A percentile compares a stretch with the other conserved stretches of the same genome.
Conservation (phyloP, 2,888 invertebrate genomes). For the Drosophila sordidula region DNA sequence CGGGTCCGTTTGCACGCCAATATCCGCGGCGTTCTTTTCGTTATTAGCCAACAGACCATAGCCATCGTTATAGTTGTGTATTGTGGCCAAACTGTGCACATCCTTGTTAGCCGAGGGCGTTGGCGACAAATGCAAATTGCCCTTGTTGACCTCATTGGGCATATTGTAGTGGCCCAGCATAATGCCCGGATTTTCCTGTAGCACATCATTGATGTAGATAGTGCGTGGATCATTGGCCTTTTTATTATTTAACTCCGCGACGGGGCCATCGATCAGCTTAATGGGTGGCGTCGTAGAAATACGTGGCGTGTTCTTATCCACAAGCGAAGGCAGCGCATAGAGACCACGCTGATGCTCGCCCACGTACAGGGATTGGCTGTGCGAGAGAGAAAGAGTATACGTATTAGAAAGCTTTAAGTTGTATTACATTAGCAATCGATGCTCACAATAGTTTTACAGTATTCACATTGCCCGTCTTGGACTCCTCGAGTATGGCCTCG, state of each 20-base stretch:
- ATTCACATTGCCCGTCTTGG: slow-evolving; percentile 87
- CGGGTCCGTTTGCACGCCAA: slow-evolving; percentile 88
- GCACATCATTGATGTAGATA: slow-evolving; percentile 86
- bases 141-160: slow-evolving; percentile 86
- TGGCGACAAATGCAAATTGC: slow-evolving; percentile 82
- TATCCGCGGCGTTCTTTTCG: slow-evolving; percentile 81
- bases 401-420: background rate
- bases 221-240: slow-evolving; percentile 80
- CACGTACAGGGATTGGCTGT: slow-evolving; percentile 95
- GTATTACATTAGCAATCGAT: background rate
- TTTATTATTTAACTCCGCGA: slow-evolving; percentile 70
- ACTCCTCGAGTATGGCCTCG: slow-evolving; percentile 88
- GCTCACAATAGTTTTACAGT: slow-evolving; percentile 88
- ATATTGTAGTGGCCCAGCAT: slow-evolving; percentile 89
- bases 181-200: slow-evolving; percentile 82
- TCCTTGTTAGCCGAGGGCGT: slow-evolving; percentile 70
- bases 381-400: background rate
- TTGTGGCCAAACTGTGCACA: slow-evolving; percentile 82
- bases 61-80: slow-evolving; percentile 78
- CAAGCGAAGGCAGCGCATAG: slow-evolving; percentile 96
- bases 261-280: slow-evolving; percentile 91
- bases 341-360: slow-evolving; percentile 94
- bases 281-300: slow-evolving; percentile 91
- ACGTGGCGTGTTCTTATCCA: slow-evolving; percentile 95
- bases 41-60: slow-evolving; percentile 70